phyloP scores from a whole-genome alignment of 2,113 vertebrate genomes.

The Carassius carassius region DNA sequence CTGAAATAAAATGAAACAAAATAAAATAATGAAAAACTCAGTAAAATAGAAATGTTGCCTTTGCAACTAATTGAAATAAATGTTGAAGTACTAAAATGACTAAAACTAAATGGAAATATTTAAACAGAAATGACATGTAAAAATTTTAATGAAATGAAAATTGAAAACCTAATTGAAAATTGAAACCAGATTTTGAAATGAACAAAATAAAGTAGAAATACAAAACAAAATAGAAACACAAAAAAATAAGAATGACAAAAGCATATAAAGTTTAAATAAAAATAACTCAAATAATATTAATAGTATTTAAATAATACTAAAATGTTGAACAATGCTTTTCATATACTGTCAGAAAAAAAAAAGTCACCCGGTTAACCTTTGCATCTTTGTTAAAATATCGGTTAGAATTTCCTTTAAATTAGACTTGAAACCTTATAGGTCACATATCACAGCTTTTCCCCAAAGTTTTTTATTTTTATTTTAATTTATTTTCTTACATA shows the following conservation, averaged over 20 bases:
- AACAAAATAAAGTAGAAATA: too few species aligned
- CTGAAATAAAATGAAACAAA: neutral
- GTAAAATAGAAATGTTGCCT: neutral
- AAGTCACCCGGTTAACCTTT: neutral
- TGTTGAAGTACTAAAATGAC: neutral
- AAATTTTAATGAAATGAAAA: neutral
- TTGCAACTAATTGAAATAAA: neutral
- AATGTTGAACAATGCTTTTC: neutral
- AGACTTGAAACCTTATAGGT: neutral
- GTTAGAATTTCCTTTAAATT: neutral
- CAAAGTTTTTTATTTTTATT: slow-evolving; percentile 55
- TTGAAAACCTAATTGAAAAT: neutral
- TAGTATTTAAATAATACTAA: too few species aligned
- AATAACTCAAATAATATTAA: neutral
- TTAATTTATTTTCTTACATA: slow-evolving; percentile 75
- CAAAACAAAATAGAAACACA: neutral
- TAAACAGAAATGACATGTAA: neutral
- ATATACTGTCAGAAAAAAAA: neutral
- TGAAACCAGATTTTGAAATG: too few species aligned
- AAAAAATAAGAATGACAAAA: neutral
- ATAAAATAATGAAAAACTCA: neutral
- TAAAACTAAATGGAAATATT: neutral
- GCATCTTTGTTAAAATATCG: neutral
- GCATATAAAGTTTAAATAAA: neutral
- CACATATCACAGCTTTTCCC: slow-evolving; percentile 9